A percentile compares a stretch with the other conserved stretches of the same genome.
These are phyloP conservation scores for Apodemia zela DNA, from an alignment of 2,888 invertebrate species.

Conservation along the genomic window DNA sequence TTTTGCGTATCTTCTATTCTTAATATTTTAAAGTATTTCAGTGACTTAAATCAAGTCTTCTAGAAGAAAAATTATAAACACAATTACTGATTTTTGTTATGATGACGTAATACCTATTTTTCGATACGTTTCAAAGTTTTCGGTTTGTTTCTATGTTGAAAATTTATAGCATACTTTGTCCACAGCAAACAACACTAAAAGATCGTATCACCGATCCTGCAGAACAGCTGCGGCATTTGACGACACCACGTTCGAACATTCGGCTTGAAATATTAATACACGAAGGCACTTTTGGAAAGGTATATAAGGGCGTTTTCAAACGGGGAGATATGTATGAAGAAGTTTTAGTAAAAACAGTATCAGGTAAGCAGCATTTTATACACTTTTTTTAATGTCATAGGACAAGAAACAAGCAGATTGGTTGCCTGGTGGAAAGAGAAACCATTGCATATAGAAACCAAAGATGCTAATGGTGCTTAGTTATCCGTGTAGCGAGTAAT, in stretches of 20 bases:
- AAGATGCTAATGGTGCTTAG: too few species aligned
- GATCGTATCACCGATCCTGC: slow-evolving; percentile 77
- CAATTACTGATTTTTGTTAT: too few species aligned
- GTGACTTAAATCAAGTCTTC: too few species aligned
- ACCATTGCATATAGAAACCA: too few species aligned
- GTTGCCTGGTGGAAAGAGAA: too few species aligned
- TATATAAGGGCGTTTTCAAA: slow-evolving; percentile 88
- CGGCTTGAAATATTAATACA: slow-evolving; percentile 82
- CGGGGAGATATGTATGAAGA: slow-evolving; percentile 83
- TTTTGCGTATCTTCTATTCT: too few species aligned
- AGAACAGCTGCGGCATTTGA: slow-evolving; percentile 82
- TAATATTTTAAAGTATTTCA: too few species aligned
- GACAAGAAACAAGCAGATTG: too few species aligned
- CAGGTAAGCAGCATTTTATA: slow-evolving; percentile 75
- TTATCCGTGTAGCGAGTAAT: too few species aligned
- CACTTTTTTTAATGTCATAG: background rate
- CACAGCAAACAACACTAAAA: slow-evolving; percentile 63
- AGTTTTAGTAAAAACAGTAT: slow-evolving; percentile 92
- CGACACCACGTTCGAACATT: slow-evolving; percentile 82
- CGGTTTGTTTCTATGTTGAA: background rate
- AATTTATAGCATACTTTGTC: slow-evolving; percentile 17
- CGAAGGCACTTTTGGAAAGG: slow-evolving; percentile 93
- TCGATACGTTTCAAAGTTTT: too few species aligned
- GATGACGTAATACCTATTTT: too few species aligned
- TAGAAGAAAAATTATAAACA: too few species aligned